Percentiles rank a stretch among this genome's conserved stretches.
Conservation (phyloP, 2,113 vertebrate species). For the Sarotherodon lohbergeri region DNA sequence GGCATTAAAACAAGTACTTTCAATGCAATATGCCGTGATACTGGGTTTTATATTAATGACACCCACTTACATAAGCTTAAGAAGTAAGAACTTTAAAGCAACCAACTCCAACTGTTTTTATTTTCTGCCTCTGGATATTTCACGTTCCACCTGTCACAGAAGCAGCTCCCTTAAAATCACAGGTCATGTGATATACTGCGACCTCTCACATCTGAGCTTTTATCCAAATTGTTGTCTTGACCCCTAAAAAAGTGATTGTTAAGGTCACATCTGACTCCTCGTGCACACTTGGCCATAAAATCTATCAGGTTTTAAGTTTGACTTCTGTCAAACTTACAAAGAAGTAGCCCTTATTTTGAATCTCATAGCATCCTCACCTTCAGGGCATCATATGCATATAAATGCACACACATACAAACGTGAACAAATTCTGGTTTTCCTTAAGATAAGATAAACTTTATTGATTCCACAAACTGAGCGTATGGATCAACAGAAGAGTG, state of each 20-base stretch:
- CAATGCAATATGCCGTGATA: background rate
- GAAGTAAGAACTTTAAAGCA: background rate
- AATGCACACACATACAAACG: background rate
- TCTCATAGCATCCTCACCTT: background rate
- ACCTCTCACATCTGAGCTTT: slow-evolving; percentile 41
- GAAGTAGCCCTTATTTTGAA: slow-evolving; percentile 10
- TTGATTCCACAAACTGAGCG: background rate
- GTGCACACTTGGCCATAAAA: slow-evolving; percentile 31
- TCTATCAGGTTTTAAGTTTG: slow-evolving; percentile 14
- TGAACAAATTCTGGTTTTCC: background rate
- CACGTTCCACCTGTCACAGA: background rate
- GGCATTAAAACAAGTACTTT: background rate
- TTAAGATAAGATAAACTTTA: background rate
- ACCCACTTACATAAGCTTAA: background rate
- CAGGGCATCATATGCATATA: background rate
- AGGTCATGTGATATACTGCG: slow-evolving; percentile 36
- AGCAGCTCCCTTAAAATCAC: background rate
- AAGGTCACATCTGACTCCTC: slow-evolving; percentile 13
- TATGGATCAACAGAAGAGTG: background rate
- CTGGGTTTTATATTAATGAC: background rate
- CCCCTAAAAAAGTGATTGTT: background rate
- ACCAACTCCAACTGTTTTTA: background rate
- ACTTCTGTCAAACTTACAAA: background rate
- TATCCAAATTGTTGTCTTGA: background rate
- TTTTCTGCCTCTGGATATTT: background rate